phyloP scores from a whole-genome alignment of 2,797 vertebrate species.

The Gymnothorax reevesii region DNA sequence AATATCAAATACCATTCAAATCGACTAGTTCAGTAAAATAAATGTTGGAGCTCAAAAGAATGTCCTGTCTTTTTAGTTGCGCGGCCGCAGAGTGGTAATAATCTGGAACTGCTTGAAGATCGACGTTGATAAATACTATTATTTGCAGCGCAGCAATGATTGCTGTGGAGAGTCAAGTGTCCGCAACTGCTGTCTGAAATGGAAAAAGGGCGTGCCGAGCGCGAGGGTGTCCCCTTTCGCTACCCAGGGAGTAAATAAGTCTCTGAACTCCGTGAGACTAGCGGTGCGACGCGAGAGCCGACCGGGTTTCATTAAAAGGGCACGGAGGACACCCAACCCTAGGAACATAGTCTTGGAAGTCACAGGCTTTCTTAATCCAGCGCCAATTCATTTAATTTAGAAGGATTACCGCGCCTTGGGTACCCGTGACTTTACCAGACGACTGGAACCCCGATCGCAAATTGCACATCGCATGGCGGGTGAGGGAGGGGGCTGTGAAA shows the following conservation, averaged over 20 bases:
- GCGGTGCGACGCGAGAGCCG: not conserved
- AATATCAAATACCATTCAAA: not conserved
- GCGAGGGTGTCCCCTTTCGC: constrained; percentile 15
- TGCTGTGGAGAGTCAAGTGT: not conserved
- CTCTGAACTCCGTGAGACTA: not conserved
- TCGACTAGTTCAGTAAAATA: not conserved
- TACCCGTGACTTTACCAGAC: not conserved
- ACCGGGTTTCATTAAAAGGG: constrained; percentile 9
- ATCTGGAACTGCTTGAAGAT: not conserved
- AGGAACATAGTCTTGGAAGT: not conserved
- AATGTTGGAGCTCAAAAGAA: not conserved
- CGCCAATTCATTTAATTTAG: not conserved
- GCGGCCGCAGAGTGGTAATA: not conserved
- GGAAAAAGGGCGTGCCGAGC: not conserved
- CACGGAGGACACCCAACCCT: not conserved
- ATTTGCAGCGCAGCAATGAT: not conserved
- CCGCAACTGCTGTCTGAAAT: not conserved
- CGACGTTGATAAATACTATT: not conserved
- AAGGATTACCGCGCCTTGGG: not conserved
- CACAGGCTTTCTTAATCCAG: not conserved
- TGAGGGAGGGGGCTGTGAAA: not conserved
- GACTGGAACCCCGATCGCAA: not conserved
- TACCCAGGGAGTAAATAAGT: constrained; percentile 26
- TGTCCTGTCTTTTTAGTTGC: not conserved
- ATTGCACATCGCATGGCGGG: not conserved